phyloP scores from a whole-genome alignment of 2,888 invertebrate species.

The Leucoptera coffeella region DNA sequence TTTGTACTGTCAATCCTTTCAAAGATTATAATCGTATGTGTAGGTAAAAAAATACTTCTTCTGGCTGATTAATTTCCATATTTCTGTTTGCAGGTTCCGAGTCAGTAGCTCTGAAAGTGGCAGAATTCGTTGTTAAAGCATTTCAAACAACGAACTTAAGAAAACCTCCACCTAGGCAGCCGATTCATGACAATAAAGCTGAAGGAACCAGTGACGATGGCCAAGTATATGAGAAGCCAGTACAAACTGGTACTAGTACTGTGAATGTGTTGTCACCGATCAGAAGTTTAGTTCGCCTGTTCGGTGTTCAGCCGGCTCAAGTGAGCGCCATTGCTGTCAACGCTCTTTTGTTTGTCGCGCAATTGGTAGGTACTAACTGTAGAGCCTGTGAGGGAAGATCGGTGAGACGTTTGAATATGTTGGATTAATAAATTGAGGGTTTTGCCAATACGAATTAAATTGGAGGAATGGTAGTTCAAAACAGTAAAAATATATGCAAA shows the following conservation, averaged over 20 bases:
- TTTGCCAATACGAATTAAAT: too few relatives aligned
- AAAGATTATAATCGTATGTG: too few relatives aligned
- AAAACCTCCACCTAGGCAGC: constrained; percentile 9
- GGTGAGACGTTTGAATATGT: too few relatives aligned
- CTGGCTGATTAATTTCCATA: too few relatives aligned
- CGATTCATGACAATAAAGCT: constrained; percentile 9
- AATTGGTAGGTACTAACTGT: constrained; percentile 58
- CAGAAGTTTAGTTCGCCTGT: constrained; percentile 55
- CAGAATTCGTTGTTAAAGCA: constrained; percentile 37
- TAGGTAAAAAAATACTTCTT: too few relatives aligned
- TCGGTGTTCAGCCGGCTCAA: constrained; percentile 71
- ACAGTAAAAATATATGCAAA: too few relatives aligned
- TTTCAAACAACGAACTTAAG: constrained; percentile 15
- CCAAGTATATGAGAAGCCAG: not conserved
- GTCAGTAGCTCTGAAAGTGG: constrained; percentile 36
- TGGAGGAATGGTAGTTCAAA: too few relatives aligned
- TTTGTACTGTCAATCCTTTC: too few relatives aligned
- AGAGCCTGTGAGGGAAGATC: too few relatives aligned
- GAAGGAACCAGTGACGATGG: constrained; percentile 9
- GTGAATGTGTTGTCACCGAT: constrained; percentile 37
- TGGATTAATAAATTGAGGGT: too few relatives aligned
- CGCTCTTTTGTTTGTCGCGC: constrained; percentile 76
- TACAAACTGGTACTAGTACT: constrained; percentile 45
- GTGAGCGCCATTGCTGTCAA: constrained; percentile 78
- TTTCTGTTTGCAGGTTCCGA: constrained; percentile 39